These are phyloP conservation scores for Laticauda colubrina DNA, from an alignment of 2,113 vertebrate species.

Conservation along the genomic window DNA sequence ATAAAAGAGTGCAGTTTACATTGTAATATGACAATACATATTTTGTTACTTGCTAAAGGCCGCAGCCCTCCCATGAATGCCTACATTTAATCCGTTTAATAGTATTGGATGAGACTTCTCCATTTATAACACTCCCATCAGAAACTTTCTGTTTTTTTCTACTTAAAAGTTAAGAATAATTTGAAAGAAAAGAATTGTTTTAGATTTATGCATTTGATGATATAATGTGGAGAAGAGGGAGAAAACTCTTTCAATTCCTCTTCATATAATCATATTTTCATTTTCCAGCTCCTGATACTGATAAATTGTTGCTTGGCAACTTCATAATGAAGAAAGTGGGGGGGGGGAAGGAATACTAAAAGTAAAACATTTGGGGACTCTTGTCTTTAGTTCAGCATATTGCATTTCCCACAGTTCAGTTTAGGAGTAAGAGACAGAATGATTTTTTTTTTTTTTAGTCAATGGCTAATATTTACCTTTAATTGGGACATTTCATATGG, in stretches of 20 bases:
- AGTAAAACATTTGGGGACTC: slow-evolving; percentile 63
- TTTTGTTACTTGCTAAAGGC: neutral
- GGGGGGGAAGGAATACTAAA: slow-evolving; percentile 50
- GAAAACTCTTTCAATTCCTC: slow-evolving; percentile 53
- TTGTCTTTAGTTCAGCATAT: slow-evolving; percentile 76
- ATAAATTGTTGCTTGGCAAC: slow-evolving; percentile 81
- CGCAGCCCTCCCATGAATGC: no score
- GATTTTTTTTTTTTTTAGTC: neutral
- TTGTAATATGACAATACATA: neutral
- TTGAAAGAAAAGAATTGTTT: slow-evolving; percentile 11
- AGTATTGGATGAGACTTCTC: neutral
- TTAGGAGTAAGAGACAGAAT: slow-evolving; percentile 63
- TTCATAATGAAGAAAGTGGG: slow-evolving; percentile 61
- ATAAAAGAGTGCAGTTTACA: neutral
- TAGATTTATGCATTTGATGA: slow-evolving; percentile 1
- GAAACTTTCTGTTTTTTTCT: neutral
- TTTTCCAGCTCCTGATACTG: slow-evolving; percentile 74
- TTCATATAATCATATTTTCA: slow-evolving; percentile 58
- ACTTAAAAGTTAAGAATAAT: neutral
- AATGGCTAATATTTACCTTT: slow-evolving; percentile 42
- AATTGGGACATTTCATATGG: slow-evolving; percentile 42
- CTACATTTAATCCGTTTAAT: neutral
- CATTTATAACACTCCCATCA: neutral
- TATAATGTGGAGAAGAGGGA: neutral
- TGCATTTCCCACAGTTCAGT: slow-evolving; percentile 69